Evolutionary conservation across 1,140 invertebrate species (phyloP).

Genomic region (Belonocnema kinseyi): DNA sequence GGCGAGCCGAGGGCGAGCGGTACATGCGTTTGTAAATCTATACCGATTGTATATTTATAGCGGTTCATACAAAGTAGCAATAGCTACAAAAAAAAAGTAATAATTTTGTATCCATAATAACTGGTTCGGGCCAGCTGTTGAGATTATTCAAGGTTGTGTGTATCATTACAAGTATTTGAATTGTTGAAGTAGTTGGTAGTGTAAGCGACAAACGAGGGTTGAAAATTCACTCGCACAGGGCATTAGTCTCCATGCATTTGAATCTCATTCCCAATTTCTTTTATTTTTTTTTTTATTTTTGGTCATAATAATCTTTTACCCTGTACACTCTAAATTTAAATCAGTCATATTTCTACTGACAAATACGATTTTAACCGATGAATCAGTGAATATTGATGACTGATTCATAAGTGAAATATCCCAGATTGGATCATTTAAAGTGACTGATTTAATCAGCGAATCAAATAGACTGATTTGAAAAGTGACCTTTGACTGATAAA

Average conservation of each 20-base stretch:
- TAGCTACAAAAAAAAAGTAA: constrained; percentile 44
- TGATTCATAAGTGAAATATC: no score
- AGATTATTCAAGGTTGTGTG: constrained; percentile 77
- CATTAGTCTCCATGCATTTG: constrained; percentile 16
- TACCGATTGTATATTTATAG: constrained; percentile 22
- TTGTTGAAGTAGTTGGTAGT: constrained; percentile 73
- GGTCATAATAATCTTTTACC: constrained; percentile 38
- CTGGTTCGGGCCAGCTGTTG: constrained; percentile 72
- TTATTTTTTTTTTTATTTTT: background rate
- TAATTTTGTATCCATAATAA: constrained; percentile 68
- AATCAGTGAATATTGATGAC: no score
- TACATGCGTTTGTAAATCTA: constrained; percentile 18
- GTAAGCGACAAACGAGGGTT: constrained; percentile 43
- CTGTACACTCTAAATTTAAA: constrained; percentile 34
- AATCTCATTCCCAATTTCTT: constrained; percentile 44
- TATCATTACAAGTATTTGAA: constrained; percentile 75
- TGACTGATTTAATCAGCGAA: no score
- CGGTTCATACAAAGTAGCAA: constrained; percentile 47
- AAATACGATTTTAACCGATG: no score
- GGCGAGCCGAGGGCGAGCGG: background rate
- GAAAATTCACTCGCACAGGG: constrained; percentile 23
- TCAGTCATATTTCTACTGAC: no score
- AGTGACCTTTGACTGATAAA: no score
- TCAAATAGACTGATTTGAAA: no score
- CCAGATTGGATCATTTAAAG: no score